Conservation (phyloP, 2,888 invertebrate species). For the Chalcosyrphus nemorum region DNA sequence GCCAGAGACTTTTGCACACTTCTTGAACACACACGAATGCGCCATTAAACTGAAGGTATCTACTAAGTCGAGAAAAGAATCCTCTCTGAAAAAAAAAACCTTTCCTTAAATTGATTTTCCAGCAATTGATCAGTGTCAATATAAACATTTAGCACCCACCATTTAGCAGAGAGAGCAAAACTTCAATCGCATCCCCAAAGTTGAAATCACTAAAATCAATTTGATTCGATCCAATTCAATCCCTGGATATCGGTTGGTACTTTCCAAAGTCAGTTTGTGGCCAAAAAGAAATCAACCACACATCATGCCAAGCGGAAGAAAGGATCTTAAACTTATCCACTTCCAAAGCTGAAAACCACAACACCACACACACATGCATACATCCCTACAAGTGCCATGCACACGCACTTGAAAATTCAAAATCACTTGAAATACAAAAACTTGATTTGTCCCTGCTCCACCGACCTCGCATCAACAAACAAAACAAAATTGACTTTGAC, state of each 20-base stretch:
- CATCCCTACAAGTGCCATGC: background rate
- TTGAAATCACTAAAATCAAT: conserved; percentile 19
- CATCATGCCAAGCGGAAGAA: background rate
- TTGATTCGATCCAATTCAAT: conserved; percentile 17
- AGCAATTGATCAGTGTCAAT: background rate
- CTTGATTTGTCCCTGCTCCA: background rate
- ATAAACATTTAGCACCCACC: background rate
- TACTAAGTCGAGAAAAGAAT: too few species aligned
- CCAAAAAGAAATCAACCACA: conserved; percentile 21
- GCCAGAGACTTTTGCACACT: too few species aligned
- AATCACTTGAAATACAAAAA: background rate
- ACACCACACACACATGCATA: background rate
- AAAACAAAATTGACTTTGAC: conserved; percentile 25
- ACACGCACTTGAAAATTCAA: background rate
- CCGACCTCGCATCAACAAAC: background rate
- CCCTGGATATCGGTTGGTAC: conserved; percentile 19
- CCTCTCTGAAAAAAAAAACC: too few species aligned
- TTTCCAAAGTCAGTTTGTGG: conserved; percentile 25
- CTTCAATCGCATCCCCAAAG: background rate
- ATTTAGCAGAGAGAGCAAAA: background rate
- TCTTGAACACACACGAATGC: too few species aligned
- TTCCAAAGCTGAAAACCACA: background rate
- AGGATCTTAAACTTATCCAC: background rate
- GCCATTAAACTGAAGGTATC: too few species aligned
- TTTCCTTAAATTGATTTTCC: too few species aligned